Evolutionary conservation across 2,113 vertebrate species (phyloP).

Genomic region (Rhipidura dahli): DNA sequence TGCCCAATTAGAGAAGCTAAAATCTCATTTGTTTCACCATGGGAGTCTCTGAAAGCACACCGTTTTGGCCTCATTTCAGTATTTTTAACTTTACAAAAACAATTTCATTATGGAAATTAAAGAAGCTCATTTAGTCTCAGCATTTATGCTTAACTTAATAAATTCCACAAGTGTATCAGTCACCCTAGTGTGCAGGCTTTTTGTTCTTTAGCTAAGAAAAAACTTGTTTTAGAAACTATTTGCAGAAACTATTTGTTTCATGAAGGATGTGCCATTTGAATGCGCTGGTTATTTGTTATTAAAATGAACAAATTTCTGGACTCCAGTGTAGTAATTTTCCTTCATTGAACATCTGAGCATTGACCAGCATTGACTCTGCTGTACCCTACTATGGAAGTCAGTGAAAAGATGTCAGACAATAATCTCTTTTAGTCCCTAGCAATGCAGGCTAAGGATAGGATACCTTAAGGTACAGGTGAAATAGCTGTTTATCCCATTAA

Average conservation of each 20-base stretch:
- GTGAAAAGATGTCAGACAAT: neutral
- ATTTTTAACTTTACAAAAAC: conserved; percentile 87
- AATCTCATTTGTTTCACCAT: conserved; percentile 87
- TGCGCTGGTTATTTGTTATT: neutral
- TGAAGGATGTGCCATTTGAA: conserved; percentile 24
- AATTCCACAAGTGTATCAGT: conserved; percentile 74
- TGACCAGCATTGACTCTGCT: neutral
- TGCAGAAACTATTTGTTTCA: neutral
- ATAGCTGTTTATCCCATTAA: neutral
- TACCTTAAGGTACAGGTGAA: neutral
- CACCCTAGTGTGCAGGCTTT: conserved; percentile 55
- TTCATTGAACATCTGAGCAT: accelerated
- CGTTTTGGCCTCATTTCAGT: conserved; percentile 84
- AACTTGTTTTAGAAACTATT: conserved; percentile 43
- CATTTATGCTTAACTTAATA: conserved; percentile 75
- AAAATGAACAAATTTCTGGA: neutral
- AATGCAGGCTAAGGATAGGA: neutral
- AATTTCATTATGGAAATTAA: conserved; percentile 88
- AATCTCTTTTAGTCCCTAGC: neutral
- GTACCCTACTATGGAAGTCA: neutral
- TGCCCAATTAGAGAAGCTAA: conserved; percentile 84
- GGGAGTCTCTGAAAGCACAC: conserved; percentile 81
- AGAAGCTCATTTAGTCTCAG: conserved; percentile 78
- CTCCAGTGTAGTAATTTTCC: neutral
- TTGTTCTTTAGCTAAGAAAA: conserved; percentile 65